Base-by-base conservation (phyloP, 2,797 vertebrate species). In the Trematomus bernacchii region DNA sequence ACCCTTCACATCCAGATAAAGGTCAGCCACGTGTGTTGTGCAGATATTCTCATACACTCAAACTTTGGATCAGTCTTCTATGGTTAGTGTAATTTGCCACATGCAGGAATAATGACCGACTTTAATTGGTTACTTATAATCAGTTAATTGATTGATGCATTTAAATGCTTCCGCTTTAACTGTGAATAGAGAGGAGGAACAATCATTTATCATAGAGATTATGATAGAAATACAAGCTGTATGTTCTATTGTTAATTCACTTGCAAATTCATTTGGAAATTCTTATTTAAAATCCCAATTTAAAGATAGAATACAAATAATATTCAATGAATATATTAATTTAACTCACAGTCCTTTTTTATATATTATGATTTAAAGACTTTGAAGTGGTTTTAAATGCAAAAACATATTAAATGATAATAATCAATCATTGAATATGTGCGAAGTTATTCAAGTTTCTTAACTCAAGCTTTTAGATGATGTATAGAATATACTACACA, bases 91-190 rank as follows among this genome's bases (percentile, higher is more conserved):
- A 52, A 23, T 73, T 72, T 69, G 10, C 43, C 69, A 64, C 57
- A 50, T 64, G 61, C 69, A 13, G 71, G 10, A 74, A 82, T 75
- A 80, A 82, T 71, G 54, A 66, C 16, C 44, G 3, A n/a, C 50
- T 69, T 44, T 51, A 19, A 77, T 46, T 66, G 53, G 27, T 75
- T 79, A 60, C 77, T 75, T 64, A 69, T 37, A 62, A 77, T 77
- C 12, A 59, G 16, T 61, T 76, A 51, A 73, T 69, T 85, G 54
- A 79, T 52, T 69, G 23, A 55, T 66, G 18, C 11, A 46, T 65
- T 64, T 14, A 52, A 66, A 54, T 66, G 44, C 13, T 33, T 80
- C 52, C 3, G 1, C 21, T 71, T 53, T 37, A 30, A 52, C 27
- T 65, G 6, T 48, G 42, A 44, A 63, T 42, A 30, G 14, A 46